Evolutionary conservation across 2,797 vertebrate species (phyloP), one percentile per base, ranked within the genome.

Genomic region (Hippocampus kuda): DNA sequence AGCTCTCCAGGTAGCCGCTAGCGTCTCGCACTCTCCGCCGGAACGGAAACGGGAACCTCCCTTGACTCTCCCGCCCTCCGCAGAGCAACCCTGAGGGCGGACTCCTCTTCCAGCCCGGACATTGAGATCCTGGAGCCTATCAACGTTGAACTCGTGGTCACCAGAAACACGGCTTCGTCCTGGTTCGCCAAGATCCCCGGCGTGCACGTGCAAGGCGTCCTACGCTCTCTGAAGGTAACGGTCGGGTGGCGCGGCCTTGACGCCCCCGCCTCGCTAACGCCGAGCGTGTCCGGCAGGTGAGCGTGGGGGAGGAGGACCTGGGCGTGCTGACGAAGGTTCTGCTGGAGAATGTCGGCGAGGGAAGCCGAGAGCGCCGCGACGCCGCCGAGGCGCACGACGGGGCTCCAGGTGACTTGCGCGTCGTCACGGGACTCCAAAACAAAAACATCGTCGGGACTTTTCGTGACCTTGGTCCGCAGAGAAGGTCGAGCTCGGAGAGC

Each of bases 121-220:
- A 83, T 94, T 34, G 88, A 94, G 73, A 92, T 99, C 66, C 91
- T 99, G 67, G 87, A 92, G 73, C 97, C 97, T n/a, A 91, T 96
- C 84, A 97, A 97, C 84, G 75, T 98, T 38, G 92, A 94, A 72
- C 86, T 98, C 13, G 85, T 83, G 8, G 83, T 99, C 80, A 93
- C 90, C 77, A 88, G 95, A 15, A 99, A 98, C 86, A 85, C 98
- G 13, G 92, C 95, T 69, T 91, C 94, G 22, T 77, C 89, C 66
- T 98, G 96, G 97, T 98, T 93, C 81, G 89, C 86, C 62, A 83
- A 89, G 56, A 86, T 97, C 34, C 96, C 97, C 0, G 84, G 87
- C 5, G 22, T 97, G 65, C 93, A 94, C 79, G 85, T 99, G 73
- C 90, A 89, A 13, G 97, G 96, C 4, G 80, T 89, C 60, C 90